Evolutionary conservation across 2,113 vertebrate genomes (phyloP).

Genomic region (Mustela nigripes): DNA sequence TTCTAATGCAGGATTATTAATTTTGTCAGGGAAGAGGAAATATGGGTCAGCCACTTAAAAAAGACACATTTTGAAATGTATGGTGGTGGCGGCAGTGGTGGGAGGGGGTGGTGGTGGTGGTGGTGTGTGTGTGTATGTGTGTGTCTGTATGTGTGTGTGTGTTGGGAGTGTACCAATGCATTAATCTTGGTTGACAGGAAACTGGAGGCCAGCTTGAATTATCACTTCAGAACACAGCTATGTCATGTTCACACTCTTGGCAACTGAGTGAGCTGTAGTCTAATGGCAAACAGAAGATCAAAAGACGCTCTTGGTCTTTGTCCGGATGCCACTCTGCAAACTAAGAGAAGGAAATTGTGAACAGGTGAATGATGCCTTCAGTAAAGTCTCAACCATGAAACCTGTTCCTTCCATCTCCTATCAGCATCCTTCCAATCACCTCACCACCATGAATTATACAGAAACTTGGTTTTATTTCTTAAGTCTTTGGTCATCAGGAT

Average conservation of each 20-base stretch:
- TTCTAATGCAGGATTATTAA: not conserved
- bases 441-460: not conserved
- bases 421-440: not conserved
- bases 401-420: fast-evolving
- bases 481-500: not conserved
- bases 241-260: not conserved
- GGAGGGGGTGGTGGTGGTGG: not conserved
- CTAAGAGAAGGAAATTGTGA: not conserved
- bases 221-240: not conserved
- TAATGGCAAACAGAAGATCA: not conserved
- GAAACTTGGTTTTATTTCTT: not conserved
- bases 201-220: not conserved
- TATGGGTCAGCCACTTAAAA: not conserved
- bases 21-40: not conserved
- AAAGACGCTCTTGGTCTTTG: not conserved
- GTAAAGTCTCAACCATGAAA: not conserved
- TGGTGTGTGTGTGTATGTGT: too few relatives aligned
- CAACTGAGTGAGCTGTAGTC: not conserved
- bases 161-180: fast-evolving
- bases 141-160: too few relatives aligned
- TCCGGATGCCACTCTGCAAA: not conserved
- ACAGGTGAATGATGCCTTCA: fast-evolving
- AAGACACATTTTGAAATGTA: not conserved
- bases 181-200: not conserved
- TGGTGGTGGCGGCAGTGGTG: not conserved